Evolutionary conservation across 2,888 invertebrate genomes (phyloP).

Genomic region (Eristalinus aeneus): DNA sequence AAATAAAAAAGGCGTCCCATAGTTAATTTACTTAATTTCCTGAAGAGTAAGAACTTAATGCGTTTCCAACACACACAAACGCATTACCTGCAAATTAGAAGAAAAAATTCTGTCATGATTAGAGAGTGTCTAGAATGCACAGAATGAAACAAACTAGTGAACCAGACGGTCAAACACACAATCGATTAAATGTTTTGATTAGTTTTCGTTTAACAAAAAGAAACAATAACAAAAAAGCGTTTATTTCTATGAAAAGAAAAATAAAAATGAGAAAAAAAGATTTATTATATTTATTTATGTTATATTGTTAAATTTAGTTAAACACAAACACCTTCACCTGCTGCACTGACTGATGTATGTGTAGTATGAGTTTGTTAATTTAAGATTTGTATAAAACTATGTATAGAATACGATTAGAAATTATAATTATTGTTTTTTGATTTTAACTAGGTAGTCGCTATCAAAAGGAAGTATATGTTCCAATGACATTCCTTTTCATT

Average conservation of each 20-base stretch:
- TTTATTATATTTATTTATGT: slow-evolving; percentile 48
- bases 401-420: slow-evolving; percentile 18
- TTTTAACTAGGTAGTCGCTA: slow-evolving; percentile 15
- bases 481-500: not conserved
- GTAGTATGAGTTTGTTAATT: not conserved
- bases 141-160: not conserved
- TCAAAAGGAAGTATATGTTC: not conserved
- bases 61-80: too few relatives aligned
- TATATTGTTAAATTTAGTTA: slow-evolving; percentile 16
- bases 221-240: not conserved
- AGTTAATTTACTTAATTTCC: not conserved
- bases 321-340: not conserved
- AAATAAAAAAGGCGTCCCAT: slow-evolving; percentile 14
- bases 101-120: not conserved
- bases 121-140: not conserved
- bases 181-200: not conserved
- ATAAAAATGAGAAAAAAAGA: not conserved
- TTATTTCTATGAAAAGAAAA: slow-evolving; percentile 21
- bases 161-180: not conserved
- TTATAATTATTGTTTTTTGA: not conserved
- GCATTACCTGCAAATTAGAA: too few relatives aligned
- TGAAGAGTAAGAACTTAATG: not conserved
- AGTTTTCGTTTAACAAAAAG: slow-evolving; percentile 5
- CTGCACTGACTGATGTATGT: not conserved
- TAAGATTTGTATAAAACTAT: not conserved